These are phyloP conservation scores for Drepanosiphum platanoidis DNA, from an alignment of 2,888 invertebrate genomes.

Conservation along the genomic window DNA sequence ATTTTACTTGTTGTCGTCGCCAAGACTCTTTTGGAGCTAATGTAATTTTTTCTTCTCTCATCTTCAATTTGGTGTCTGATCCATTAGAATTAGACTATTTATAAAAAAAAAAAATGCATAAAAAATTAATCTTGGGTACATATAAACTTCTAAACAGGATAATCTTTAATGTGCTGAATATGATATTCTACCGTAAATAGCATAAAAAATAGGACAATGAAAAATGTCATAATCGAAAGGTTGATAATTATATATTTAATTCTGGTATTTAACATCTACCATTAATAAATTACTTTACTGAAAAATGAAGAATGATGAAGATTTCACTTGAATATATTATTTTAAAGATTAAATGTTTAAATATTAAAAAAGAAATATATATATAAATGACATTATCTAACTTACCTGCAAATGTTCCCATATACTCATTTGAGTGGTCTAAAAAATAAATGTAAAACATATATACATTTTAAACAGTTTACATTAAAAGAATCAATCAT, in stretches of 20 bases:
- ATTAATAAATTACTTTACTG: too few relatives aligned
- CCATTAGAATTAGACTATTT: constrained; percentile 42
- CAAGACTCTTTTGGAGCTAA: constrained; percentile 55
- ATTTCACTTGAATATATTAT: background rate
- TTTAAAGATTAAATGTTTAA: background rate
- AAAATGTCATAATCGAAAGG: background rate
- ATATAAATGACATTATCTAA: background rate
- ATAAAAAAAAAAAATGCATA: background rate
- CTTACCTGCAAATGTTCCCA: constrained; percentile 58
- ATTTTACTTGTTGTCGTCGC: constrained; percentile 46
- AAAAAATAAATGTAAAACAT: constrained; percentile 19
- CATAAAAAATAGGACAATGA: background rate
- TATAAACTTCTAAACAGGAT: background rate
- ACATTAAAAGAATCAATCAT: too few relatives aligned
- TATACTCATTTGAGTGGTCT: constrained; percentile 40
- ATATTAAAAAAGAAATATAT: background rate
- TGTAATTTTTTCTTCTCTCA: constrained; percentile 34
- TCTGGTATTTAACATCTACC: too few relatives aligned
- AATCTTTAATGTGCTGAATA: background rate
- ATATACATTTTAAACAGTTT: background rate
- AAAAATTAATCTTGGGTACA: background rate
- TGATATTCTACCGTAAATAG: too few relatives aligned
- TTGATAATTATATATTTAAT: too few relatives aligned
- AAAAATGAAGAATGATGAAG: background rate
- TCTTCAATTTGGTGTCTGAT: background rate